Conservation (phyloP, 2,888 invertebrate species). For the Rhyacophila evoluta region DNA sequence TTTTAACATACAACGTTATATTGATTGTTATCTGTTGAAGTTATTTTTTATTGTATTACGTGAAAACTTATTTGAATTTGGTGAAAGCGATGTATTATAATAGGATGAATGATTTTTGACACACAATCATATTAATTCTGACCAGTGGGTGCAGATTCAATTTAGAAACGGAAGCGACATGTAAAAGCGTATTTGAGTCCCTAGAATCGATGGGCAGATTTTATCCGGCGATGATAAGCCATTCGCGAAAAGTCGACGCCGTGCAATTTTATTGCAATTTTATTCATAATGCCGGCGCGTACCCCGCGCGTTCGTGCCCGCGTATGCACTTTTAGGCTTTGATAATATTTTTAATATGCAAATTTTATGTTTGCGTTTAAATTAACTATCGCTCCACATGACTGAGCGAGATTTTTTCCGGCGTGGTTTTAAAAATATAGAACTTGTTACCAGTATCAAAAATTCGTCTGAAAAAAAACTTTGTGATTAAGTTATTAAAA, state of each 20-base stretch:
- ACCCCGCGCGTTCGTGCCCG: constrained; percentile 24
- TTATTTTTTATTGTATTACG: too few species aligned
- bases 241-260: constrained; percentile 7
- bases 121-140: neutral
- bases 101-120: neutral
- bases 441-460: too few species aligned
- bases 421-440: too few species aligned
- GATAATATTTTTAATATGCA: constrained; percentile 22
- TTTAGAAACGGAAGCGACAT: neutral
- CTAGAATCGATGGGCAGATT: neutral
- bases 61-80: too few species aligned
- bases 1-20: too few species aligned
- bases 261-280: constrained; percentile 8
- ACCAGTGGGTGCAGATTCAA: constrained; percentile 2
- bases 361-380: constrained; percentile 20
- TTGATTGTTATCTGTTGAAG: too few species aligned
- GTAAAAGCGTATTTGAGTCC: neutral
- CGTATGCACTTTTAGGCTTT: constrained; percentile 14
- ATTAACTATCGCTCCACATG: neutral
- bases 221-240: neutral
- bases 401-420: too few species aligned
- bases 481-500: too few species aligned
- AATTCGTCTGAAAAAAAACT: too few species aligned
- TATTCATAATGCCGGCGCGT: neutral
- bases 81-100: too few species aligned